Conservation (phyloP, 2,797 vertebrate species). For the Melanotaenia parkinsoni region DNA sequence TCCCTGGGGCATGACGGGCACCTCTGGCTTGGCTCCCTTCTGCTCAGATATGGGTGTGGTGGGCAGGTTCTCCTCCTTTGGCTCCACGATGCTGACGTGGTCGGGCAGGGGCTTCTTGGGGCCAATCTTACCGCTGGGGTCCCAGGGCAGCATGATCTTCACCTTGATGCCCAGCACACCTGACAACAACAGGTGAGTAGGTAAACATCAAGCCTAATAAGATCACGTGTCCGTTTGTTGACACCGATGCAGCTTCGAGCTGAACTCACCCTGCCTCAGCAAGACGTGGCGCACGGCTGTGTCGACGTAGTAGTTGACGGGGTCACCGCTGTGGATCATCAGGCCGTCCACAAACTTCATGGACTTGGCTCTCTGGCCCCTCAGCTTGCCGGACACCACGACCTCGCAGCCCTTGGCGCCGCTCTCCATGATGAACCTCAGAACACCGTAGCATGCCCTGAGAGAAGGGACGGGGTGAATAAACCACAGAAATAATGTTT, state of each 20-base stretch:
- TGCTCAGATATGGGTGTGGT: slow-evolving; percentile 97
- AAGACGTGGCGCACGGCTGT: slow-evolving; percentile 96
- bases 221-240: too few species aligned
- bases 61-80: slow-evolving; percentile 95
- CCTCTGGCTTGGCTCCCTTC: slow-evolving; percentile 96
- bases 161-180: slow-evolving; percentile 98
- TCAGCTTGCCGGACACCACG: slow-evolving; percentile 96
- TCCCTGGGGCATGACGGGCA: slow-evolving; percentile 92
- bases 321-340: slow-evolving; percentile 99
- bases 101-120: slow-evolving; percentile 99
- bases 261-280: slow-evolving; percentile 92
- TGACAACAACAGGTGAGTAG: slow-evolving; percentile 45
- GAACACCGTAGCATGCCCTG: slow-evolving; percentile 96
- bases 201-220: too few species aligned
- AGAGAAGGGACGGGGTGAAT: not conserved
- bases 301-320: slow-evolving; percentile 98
- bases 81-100: slow-evolving; percentile 98
- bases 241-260: not conserved
- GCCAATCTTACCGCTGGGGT: slow-evolving; percentile 97
- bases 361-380: slow-evolving; percentile 97
- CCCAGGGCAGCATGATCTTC: slow-evolving; percentile 99
- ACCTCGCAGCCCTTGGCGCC: slow-evolving; percentile 97
- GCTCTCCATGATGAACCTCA: slow-evolving; percentile 99
- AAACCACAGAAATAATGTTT: too few species aligned
- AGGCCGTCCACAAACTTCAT: slow-evolving; percentile 99